Base-by-base conservation (phyloP, 1,140 invertebrate genomes). In the Papilio polytes region DNA sequence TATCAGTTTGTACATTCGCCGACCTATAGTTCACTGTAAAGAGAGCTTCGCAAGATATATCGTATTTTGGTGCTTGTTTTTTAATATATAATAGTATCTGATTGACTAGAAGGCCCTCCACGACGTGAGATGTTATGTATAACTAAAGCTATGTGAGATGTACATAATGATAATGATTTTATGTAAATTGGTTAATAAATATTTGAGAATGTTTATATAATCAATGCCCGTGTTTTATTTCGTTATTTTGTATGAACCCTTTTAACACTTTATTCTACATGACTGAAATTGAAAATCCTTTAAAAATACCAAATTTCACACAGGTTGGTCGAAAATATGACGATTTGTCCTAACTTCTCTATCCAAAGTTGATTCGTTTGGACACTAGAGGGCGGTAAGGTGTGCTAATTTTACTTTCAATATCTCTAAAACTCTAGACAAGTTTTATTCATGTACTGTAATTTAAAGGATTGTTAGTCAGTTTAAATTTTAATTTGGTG, bases 101-200 rank as follows among this genome's bases (percentile, higher is more conserved):
- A 91, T 88, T 91, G 83, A 91, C 89, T 91, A 94, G 92, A 94
- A 93, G 88, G 92, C 93, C 93, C 93, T 94, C 93, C 92, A 95
- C 87, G 82, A 87, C 83, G 89, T 91, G 90, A 91, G 90, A 94
- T 92, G 89, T 92, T 92, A 94, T 91, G 86, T 91, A 91, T 89
- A 92, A 92, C 90, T 92, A 89, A 92, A 90, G 89, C 90, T 93
- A 92, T 93, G 91, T 90, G 89, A 94, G 90, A 93, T 94, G 92
- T 95, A 94, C 87, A 94, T 95, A 95, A 92, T 91, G 87, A 93
- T 90, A 91, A 92, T n/a, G n/a, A n/a, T 94, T 94, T 94, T 94
- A 95, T 95, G 94, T 95, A 94, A 95, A 94, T 93, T 95, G 92
- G 92, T 94, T 95, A 95, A 94, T 94, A 94, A 94, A 95, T 94